Evolutionary conservation across 2,113 vertebrate genomes (phyloP).

Genomic region (Melanotaenia duboulayi): DNA sequence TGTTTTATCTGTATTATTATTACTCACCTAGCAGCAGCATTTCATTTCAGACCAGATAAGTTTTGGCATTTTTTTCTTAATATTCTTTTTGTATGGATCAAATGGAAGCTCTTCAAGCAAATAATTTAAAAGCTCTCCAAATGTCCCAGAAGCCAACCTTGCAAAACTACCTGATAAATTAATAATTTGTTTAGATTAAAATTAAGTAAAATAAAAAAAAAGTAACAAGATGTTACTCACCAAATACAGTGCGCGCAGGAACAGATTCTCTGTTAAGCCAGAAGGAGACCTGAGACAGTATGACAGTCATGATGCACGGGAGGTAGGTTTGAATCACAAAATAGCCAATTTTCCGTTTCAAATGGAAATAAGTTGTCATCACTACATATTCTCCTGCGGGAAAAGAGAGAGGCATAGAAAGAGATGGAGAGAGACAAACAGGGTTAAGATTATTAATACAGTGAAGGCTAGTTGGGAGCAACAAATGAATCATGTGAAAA

Average conservation of each 20-base stretch:
- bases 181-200: constrained; percentile 21
- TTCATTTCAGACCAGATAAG: neutral
- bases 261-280: constrained; percentile 99
- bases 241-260: constrained; percentile 96
- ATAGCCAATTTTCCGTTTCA: constrained; percentile 99
- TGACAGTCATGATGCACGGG: constrained; percentile 99
- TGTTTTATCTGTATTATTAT: neutral
- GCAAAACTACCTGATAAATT: neutral
- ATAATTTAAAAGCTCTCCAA: constrained; percentile 6
- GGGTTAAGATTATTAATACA: constrained; percentile 70
- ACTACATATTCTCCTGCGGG: constrained; percentile 94
- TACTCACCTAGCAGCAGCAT: too few species aligned
- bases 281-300: constrained; percentile 99
- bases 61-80: too few species aligned
- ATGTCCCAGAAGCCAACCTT: neutral
- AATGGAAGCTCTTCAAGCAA: neutral
- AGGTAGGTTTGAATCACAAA: constrained; percentile 99
- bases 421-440: constrained; percentile 60
- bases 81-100: neutral
- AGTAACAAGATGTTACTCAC: constrained; percentile 82
- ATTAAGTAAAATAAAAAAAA: neutral
- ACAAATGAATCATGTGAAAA: constrained; percentile 19
- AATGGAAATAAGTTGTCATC: constrained; percentile 99
- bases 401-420: constrained; percentile 51
- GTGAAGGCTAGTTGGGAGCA: constrained; percentile 34